phyloP scores from a whole-genome alignment of 2,888 invertebrate species.

The Tiliacea aurago region DNA sequence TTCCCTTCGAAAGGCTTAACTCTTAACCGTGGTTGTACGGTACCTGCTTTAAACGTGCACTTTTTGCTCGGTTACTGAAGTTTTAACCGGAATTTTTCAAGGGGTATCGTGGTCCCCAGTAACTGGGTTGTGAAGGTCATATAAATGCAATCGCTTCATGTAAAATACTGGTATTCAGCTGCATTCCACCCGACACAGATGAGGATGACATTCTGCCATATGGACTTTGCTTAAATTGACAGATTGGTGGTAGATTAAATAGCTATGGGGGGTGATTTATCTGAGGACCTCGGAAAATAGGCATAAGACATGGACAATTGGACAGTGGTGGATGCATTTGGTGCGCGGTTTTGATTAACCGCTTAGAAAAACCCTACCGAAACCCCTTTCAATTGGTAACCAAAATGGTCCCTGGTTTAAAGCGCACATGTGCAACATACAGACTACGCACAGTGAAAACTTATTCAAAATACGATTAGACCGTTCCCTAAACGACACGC shows the following conservation, averaged over 20 bases:
- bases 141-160: background rate
- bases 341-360: too few relatives aligned
- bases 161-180: background rate
- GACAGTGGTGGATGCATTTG: background rate
- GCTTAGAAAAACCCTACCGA: too few relatives aligned
- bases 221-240: background rate
- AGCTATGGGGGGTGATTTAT: background rate
- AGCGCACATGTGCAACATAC: background rate
- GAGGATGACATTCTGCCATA: background rate
- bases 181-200: too few relatives aligned
- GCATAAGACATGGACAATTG: background rate
- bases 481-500: constrained; percentile 29
- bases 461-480: constrained; percentile 18
- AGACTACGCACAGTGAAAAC: background rate
- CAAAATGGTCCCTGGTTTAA: too few relatives aligned
- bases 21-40: too few relatives aligned
- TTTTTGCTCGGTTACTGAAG: background rate
- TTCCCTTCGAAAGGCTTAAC: too few relatives aligned
- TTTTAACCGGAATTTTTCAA: background rate
- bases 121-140: background rate
- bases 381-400: too few relatives aligned
- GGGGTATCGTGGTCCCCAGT: background rate
- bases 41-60: too few relatives aligned
- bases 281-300: background rate
- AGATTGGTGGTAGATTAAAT: background rate